Percentiles rank a stretch among this genome's conserved stretches.
These are phyloP conservation scores for Tiliacea citrago DNA, from an alignment of 2,888 invertebrate species.

Conservation along the genomic window DNA sequence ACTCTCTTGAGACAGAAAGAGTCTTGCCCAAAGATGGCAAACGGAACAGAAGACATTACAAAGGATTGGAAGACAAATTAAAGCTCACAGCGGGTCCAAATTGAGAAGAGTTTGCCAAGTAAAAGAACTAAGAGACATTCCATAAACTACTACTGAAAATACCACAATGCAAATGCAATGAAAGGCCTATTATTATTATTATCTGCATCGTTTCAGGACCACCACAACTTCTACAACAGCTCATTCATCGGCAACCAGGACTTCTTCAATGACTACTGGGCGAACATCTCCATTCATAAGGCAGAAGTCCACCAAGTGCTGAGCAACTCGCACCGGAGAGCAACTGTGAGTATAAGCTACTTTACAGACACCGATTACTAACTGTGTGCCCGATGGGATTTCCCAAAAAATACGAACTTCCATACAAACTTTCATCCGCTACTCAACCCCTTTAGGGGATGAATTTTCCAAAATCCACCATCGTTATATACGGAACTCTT, in stretches of 20 bases:
- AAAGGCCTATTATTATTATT: neutral
- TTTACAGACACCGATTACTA: neutral
- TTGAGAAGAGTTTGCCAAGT: neutral
- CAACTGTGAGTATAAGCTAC: constrained; percentile 92
- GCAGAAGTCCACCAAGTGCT: constrained; percentile 93
- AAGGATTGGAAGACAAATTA: neutral
- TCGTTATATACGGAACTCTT: neutral
- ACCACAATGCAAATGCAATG: neutral
- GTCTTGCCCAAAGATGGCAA: neutral
- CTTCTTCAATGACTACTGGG: constrained; percentile 93
- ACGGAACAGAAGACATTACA: neutral
- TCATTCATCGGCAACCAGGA: constrained; percentile 91
- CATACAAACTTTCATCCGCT: neutral
- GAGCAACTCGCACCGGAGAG: constrained; percentile 95
- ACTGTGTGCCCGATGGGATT: neutral
- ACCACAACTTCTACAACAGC: constrained; percentile 95
- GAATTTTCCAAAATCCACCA: neutral
- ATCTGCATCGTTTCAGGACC: constrained; percentile 88
- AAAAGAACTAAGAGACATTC: neutral
- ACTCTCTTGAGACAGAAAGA: neutral
- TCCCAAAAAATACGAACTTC: neutral
- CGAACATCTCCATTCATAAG: constrained; percentile 91
- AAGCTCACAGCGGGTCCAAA: neutral
- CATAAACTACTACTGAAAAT: neutral
- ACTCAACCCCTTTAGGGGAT: neutral